Evolutionary conservation across 2,113 vertebrate genomes (phyloP), one percentile per base, ranked within the genome.

Genomic region (Trematocara nigrifrons): DNA sequence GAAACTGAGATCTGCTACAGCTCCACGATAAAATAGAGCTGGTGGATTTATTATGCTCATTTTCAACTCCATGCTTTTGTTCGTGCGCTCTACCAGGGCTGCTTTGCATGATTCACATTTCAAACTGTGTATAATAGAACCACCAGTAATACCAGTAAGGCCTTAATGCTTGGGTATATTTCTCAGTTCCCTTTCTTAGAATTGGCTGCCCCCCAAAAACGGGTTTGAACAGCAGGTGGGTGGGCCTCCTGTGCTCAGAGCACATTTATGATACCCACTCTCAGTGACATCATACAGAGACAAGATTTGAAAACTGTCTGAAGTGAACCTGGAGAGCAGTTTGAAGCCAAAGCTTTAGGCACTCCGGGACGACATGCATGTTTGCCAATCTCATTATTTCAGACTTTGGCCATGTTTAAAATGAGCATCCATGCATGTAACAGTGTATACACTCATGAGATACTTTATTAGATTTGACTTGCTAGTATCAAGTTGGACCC

Each of bases 361-460:
- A 4, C 66, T 26, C 38, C 3, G 0, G 11, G 0, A 69, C n/a
- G 2, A n/a, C 4, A 5, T 7, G 9, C 3, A 40, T 69, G 2
- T 42, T 22, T 40, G 1, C 61, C 35, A 5, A 20, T 40, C n/a
- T 22, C 61, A 42, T 38, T 20, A 69, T 9, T 69, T 69, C 61
- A 71, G 40, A 16, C 7, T 45, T 0, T 6, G 40, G 3, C 20
- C 66, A 16, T 45, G 11, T 71, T 45, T 45, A 26, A 71, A 47
- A 29, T 26, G 66, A 71, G 20, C 20, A 1, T 6, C 38, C 2
- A 3, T 0, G 1, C 10, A 1, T 47, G 38, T 45, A 71, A 71
- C 66, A 6, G 7, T 29, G 42, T 1, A 9, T 26, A 6, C 10
- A 26, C 64, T 45, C 0, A 9, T 45, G 7, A 45, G 12, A 47